Percentiles rank a stretch among this genome's conserved stretches.
phyloP scores from a whole-genome alignment of 2,888 invertebrate species.

The Chydorus sphaericus region DNA sequence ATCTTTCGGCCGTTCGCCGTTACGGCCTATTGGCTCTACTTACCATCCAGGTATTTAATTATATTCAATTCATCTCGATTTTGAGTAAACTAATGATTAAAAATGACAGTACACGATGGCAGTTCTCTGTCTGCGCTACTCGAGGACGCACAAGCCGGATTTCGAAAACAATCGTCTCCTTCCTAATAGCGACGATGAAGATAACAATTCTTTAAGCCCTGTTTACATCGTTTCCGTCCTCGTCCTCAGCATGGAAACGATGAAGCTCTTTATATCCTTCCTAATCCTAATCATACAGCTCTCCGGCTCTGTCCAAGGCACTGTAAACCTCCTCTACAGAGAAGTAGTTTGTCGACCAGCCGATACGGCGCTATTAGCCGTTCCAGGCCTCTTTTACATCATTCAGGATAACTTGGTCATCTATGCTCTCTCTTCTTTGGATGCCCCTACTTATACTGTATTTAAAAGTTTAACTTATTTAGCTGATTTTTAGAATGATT shows the following conservation, averaged over 20 bases:
- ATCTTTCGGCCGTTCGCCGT: too few relatives aligned
- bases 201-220: too few relatives aligned
- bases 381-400: neutral
- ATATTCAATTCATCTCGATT: too few relatives aligned
- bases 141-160: neutral
- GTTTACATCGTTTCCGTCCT: neutral
- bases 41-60: too few relatives aligned
- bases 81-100: too few relatives aligned
- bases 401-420: conserved; percentile 1
- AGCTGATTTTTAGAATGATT: neutral
- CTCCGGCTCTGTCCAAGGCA: neutral
- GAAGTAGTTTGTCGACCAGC: neutral
- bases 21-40: too few relatives aligned
- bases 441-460: neutral
- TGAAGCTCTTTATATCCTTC: neutral
- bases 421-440: neutral
- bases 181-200: too few relatives aligned
- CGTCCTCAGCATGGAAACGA: neutral
- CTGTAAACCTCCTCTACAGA: neutral
- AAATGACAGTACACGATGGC: neutral
- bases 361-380: neutral
- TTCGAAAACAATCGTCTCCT: too few relatives aligned
- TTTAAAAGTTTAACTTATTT: neutral
- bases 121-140: neutral
- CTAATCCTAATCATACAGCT: neutral